Evolutionary conservation across 1,140 invertebrate species (phyloP).

Genomic region (Protaetia brevitarsis): DNA sequence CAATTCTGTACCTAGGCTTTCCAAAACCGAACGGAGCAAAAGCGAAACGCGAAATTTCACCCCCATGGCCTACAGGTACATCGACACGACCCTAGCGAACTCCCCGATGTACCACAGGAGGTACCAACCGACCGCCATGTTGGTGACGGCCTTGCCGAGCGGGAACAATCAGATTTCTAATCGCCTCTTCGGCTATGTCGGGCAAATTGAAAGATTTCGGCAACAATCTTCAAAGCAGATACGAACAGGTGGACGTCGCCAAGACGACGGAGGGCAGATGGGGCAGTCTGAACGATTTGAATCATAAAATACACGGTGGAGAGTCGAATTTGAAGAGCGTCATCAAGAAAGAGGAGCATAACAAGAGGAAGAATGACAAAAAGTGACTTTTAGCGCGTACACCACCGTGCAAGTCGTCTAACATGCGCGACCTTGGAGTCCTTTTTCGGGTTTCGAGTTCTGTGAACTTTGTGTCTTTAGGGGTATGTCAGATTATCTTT

Average conservation of each 20-base stretch:
- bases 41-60: constrained; percentile 40
- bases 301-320: constrained; percentile 26
- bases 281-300: constrained; percentile 39
- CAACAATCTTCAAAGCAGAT: constrained; percentile 18
- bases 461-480: background rate
- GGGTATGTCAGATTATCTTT: no score
- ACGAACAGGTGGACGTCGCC: constrained; percentile 14
- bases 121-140: background rate
- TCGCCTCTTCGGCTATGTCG: constrained; percentile 46
- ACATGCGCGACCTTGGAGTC: constrained; percentile 27
- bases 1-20: constrained; percentile 42
- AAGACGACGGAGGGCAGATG: constrained; percentile 28
- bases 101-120: background rate
- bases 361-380: constrained; percentile 50
- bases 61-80: constrained; percentile 47
- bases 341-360: constrained; percentile 44
- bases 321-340: constrained; percentile 45
- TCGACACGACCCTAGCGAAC: constrained; percentile 35
- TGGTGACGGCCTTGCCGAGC: background rate
- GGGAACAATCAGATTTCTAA: constrained; percentile 21
- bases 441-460: background rate
- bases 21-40: constrained; percentile 39
- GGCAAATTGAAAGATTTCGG: constrained; percentile 47
- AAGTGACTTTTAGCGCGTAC: constrained; percentile 71
- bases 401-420: constrained; percentile 68